These are phyloP conservation scores for Lycophotia porphyrea DNA, from an alignment of 2,888 invertebrate genomes.

Conservation along the genomic window DNA sequence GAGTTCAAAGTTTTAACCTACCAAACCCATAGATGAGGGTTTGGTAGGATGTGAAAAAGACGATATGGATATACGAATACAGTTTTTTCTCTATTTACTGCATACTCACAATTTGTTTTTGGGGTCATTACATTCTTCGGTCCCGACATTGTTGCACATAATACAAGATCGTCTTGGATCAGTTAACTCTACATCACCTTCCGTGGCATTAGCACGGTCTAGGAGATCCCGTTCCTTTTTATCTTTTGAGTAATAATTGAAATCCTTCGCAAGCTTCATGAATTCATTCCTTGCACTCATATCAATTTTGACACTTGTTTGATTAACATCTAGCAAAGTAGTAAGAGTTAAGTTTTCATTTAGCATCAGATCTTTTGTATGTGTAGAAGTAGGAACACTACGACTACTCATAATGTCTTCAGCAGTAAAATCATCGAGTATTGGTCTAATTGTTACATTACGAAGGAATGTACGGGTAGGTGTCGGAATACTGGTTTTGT, in stretches of 20 bases:
- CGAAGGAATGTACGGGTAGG: conserved; percentile 21
- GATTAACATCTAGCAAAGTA: conserved; percentile 64
- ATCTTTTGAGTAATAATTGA: conserved; percentile 66
- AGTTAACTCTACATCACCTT: conserved; percentile 33
- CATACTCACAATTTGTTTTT: conserved; percentile 78
- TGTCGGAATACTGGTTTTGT: conserved; percentile 40
- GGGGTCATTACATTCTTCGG: conserved; percentile 77
- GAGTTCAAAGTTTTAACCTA: neutral
- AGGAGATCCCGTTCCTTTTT: conserved; percentile 46
- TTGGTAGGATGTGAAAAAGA: neutral
- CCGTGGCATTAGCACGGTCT: conserved; percentile 34
- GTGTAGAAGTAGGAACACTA: conserved; percentile 52
- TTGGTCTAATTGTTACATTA: conserved; percentile 41
- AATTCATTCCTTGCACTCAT: conserved; percentile 59
- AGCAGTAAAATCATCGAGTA: conserved; percentile 29
- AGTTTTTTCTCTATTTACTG: neutral
- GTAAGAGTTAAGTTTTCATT: conserved; percentile 68
- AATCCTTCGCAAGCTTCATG: conserved; percentile 65
- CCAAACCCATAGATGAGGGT: neutral
- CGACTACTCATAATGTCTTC: conserved; percentile 56
- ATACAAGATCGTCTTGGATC: conserved; percentile 76
- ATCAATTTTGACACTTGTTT: conserved; percentile 51
- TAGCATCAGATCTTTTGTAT: conserved; percentile 53
- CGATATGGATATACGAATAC: neutral
- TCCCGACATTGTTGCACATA: conserved; percentile 77